Evolutionary conservation across 2,113 vertebrate species (phyloP), one percentile per base, ranked within the genome.

Genomic region (Steatornis caripensis): DNA sequence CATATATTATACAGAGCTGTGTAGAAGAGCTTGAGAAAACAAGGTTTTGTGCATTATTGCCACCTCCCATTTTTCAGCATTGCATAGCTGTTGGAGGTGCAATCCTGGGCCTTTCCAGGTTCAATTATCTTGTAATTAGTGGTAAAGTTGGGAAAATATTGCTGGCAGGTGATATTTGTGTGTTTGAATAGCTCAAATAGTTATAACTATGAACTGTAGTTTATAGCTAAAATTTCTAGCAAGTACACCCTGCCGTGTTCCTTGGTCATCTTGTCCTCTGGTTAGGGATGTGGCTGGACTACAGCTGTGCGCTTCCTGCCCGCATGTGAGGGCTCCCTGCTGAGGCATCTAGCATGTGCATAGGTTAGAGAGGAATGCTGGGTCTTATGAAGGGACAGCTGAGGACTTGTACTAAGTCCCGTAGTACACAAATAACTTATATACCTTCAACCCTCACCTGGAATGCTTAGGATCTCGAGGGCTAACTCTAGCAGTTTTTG

Each of bases 211-310:
- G 76, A 65, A 20, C 7, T 87, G 6, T 46, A 41, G 32, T 30
- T 79, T 76, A 45, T 11, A 43, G 49, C 49, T 39, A 30, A 34
- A 19, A 69, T 61, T 81, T 69, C 53, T 43, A 39, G 55, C 12
- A 45, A 45, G 14, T 66, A 12, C 12, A 23, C 2, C 11, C 32
- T 78, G 64, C 45, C 65, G 46, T 5, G 0, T 72, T 64, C 14
- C 36, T 84, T 69, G n/a, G 11, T 49, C 2, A 2, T 19, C 29
- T 23, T 84, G 10, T 61, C 45, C 20, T 55, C 41, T 57, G 16
- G 2, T 1, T 76, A 48, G 29, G 30, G 15, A 32, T 0, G 0
- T 41, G 64, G 39, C 71, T 68, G 66, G 57, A 19, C 15, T 34
- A 8, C 24, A 54, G 32, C 27, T 32, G 3, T 13, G 29, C 37